Evolutionary conservation across 2,113 vertebrate species (phyloP), one percentile per base, ranked within the genome.

Genomic region (Pelodiscus sinensis): DNA sequence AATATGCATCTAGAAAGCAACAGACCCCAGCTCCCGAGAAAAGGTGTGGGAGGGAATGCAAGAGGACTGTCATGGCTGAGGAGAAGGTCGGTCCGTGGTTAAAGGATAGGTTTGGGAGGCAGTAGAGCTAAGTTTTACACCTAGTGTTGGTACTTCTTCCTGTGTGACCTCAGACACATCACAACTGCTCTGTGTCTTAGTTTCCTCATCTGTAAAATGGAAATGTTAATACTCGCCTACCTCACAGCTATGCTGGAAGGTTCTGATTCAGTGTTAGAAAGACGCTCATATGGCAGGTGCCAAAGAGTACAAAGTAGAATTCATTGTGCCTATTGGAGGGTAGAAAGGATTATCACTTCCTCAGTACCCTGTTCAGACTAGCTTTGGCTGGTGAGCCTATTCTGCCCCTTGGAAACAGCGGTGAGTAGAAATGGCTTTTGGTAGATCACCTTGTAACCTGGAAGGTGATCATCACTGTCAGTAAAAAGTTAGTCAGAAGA

Each of bases 141-240:
- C 94, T 94, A 92, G 91, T 87, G 94, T 78, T 91, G 82, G 85
- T 54, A 91, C 86, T 88, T 81, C 29, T 79, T 90, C 91, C 84
- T 95, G 86, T 80, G 81, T 50, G 92, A 97, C 50, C 92, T 92
- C 95, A 89, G 88, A 92, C 86, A 94, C 96, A 88, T 83, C 79
- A 90, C 2, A 2, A 62, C 13, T 60, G 84, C 87, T 85, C 50
- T 83, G 38, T 87, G 62, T 22, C 68, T 95, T 14, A 25, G 27
- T 56, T 81, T 58, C 90, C 8, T 83, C 93, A 62, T 85, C 58
- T 93, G 68, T 81, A 92, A 92, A 84, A 90, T 31, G 31, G 85
- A 51, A 92, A 12, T 73, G 84, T 21, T 35, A n/a, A 71, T 10
- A 21, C n/a, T 19, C 12, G 8, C 8, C 18, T 35, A 71, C 65